Evolutionary conservation across 2,888 invertebrate species (phyloP), one percentile per base, ranked within the genome.

Genomic region (Gandaritis pyraliata): DNA sequence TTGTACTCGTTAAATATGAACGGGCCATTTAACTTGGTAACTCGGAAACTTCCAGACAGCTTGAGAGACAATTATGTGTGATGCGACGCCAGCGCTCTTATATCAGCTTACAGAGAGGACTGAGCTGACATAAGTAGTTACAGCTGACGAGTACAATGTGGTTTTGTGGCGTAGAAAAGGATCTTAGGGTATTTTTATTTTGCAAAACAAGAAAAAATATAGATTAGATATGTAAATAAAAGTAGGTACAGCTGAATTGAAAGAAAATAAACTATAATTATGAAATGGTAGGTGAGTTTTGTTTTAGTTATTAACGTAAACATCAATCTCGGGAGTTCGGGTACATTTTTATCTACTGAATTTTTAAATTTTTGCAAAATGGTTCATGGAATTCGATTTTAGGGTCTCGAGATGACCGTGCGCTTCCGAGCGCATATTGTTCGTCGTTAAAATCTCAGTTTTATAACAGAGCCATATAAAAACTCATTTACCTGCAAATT

Each of bases 401-500:
- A 47, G 38, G 23, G 16, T 43, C 16, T 18, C 29, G 33, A 45
- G 23, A 43, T 16, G 30, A n/a, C 4, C 23, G 41, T 12, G 59
- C 2, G 58, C 18, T n/a, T 30, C 33, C 29, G 0, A 18, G 43
- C 15, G n/a, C 46, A 47, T 11, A 30, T 30, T 29, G 45, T 29
- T 23, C 16, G 29, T 16, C 49, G 29, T 50, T 54, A 33, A 54
- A 55, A 61, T 39, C 46, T 15, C 53, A 48, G 30, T 61, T 61
- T 61, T 46, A 61, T 45, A 51, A 51, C 60, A 45, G 49, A 45
- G 39, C 36, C 50, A 45, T 50, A 60, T 50, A 50, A 60, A 60
- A 49, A 60, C 50, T 46, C 36, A 51, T 55, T 61, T 47, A 61
- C 51, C 61, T 56, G 61, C 59, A 43, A 36, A 49, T 48, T 30